Evolutionary conservation across 2,888 invertebrate genomes (phyloP).

Genomic region (Agriotes lineatus): DNA sequence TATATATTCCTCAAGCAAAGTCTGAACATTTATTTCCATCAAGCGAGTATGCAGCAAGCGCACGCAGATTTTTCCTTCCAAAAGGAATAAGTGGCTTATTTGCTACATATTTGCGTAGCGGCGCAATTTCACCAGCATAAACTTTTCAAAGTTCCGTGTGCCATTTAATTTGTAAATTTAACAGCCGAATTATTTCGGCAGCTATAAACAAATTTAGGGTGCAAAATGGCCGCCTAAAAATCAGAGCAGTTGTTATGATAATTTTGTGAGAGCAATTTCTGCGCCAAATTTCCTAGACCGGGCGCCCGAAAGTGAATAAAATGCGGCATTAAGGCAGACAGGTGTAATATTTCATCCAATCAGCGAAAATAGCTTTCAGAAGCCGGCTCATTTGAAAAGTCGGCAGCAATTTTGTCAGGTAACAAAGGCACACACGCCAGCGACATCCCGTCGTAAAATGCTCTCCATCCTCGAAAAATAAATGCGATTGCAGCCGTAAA

Average conservation of each 20-base stretch:
- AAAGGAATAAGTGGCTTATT: no score
- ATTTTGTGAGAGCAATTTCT: constrained; percentile 15
- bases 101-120: no score
- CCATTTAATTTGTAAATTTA: no score
- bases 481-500: constrained; percentile 43
- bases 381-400: constrained; percentile 36
- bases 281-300: neutral
- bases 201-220: neutral
- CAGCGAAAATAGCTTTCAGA: constrained; percentile 19
- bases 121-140: no score
- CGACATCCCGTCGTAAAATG: constrained; percentile 40
- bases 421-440: constrained; percentile 32
- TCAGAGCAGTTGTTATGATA: constrained; percentile 11
- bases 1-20: no score
- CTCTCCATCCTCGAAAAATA: constrained; percentile 40
- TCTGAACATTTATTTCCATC: no score
- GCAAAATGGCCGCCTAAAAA: no score
- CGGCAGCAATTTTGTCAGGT: constrained; percentile 38
- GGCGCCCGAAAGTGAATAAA: neutral
- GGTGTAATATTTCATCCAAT: constrained; percentile 24
- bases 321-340: constrained; percentile 15
- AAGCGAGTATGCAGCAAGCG: no score
- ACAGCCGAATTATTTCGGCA: no score
- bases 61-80: no score
- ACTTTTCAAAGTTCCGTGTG: no score